Evolutionary conservation across 2,113 vertebrate species (phyloP), one percentile per base, ranked within the genome.

Genomic region (Ascaphus truei): DNA sequence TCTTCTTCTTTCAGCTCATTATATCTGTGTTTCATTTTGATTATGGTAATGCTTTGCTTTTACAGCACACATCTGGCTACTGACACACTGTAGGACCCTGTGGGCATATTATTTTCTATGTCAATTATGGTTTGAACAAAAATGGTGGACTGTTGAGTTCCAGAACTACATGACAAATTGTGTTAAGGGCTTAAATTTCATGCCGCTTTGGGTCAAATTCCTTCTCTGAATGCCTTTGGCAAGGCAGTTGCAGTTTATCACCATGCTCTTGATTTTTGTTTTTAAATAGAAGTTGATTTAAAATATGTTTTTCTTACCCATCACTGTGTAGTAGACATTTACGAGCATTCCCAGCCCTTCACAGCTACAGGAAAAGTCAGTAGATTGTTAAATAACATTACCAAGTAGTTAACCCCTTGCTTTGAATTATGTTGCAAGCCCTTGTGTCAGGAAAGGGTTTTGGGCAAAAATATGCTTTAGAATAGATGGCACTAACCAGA

Each of bases 51-150:
- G 43, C 51, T 61, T 41, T 52, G 67, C 66, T 71, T 60, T 52
- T 52, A 61, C 34, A 52, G 33, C 12, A 18, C 52, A 71, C 67
- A 71, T 61, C 56, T 71, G 57, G 67, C 25, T 71, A 20, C 57
- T 52, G 56, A 51, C 66, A 69, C 66, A 60, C 23, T 23, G n/a
- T 29, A 58, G 37, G 4, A 71, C 45, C 56, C 56, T 52, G 20
- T 61, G 45, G 67, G 45, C 45, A 51, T 61, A 61, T 58, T 58
- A 48, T 61, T 30, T 52, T 71, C 26, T 27, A 33, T 61, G 56
- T 52, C 67, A 61, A 41, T 60, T 60, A 50, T n/a, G 23, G 30
- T 13, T 8, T 60, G 4, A 34, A 58, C 29, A 33, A 51, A 68
- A 68, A 68, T 68, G 37, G 37, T 45, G 30, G 7, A 10, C 26